Base-by-base conservation (phyloP, 2,113 vertebrate species). In the Miniopterus natalensis region DNA sequence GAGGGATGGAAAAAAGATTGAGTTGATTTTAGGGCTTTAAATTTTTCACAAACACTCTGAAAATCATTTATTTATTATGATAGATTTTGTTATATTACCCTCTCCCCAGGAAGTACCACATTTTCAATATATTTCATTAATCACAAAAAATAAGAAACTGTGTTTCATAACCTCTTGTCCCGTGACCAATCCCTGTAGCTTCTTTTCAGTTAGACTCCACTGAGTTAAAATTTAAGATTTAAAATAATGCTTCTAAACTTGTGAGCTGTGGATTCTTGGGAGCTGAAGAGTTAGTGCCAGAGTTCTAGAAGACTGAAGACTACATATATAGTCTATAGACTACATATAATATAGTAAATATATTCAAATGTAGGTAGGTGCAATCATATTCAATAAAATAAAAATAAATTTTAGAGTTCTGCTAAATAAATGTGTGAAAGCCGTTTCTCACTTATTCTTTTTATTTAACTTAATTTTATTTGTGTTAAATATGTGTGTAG, bases 61-160 rank as follows among this genome's bases (percentile, higher is more conserved):
- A 95, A 96, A 85, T 80, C 87, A 75, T 80, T 91, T 47, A 45
- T 75, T 66, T 66, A 66, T 17, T 93, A 80, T 31, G 71, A 45
- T 40, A 93, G 77, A 80, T 75, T 93, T 79, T 80, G 71, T 84
- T 84, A 14, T 68, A 85, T 88, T 96, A 49, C 17, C 36, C 3
- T 92, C 53, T 84, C 49, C 57, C 66, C 66, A 86, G 53, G 89
- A 89, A 77, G 47, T 86, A 86, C 21, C 18, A 63, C 47, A 90
- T 95, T 94, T 65, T 88, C 21, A 92, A 77, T 90, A 65, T 70
- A 68, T 81, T 92, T 81, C 29, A 70, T 71, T 92, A 92, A 61
- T 92, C 36, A n/a, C 65, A 74, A 61, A 94, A 80, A 93, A 84
- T 55, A 75, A 75, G 29, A 88, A 88, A 70, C 40, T 66, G 7